Conservation (phyloP, 2,888 invertebrate species). For the Antheraea assamensis region DNA sequence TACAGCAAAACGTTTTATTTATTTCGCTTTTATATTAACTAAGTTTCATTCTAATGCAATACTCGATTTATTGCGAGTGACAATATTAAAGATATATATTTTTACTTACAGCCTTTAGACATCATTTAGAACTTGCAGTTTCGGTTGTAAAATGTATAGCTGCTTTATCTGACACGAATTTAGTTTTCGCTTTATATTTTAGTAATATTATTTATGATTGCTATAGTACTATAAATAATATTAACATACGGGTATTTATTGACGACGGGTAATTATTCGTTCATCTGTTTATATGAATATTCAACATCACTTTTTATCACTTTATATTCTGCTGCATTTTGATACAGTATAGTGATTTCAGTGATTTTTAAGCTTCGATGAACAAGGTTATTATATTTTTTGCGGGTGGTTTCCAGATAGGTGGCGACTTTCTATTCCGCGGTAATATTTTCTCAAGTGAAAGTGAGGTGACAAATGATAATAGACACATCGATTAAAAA, state of each 20-base stretch:
- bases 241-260: background rate
- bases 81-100: background rate
- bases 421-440: slow-evolving; percentile 6
- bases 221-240: background rate
- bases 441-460: slow-evolving; percentile 12
- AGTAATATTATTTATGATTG: background rate
- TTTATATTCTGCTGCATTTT: background rate
- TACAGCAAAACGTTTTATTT: slow-evolving; percentile 34
- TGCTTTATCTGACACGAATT: slow-evolving; percentile 17
- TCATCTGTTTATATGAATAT: background rate
- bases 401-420: background rate
- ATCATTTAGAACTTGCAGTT: slow-evolving; percentile 23
- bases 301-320: background rate
- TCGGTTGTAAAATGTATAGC: slow-evolving; percentile 16
- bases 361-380: slow-evolving; percentile 6
- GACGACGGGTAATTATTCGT: background rate
- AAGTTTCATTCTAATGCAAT: slow-evolving; percentile 53
- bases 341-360: background rate
- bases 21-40: slow-evolving; percentile 41
- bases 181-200: slow-evolving; percentile 11
- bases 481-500: background rate
- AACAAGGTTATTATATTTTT: slow-evolving; percentile 14
- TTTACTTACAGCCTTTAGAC: slow-evolving; percentile 58
- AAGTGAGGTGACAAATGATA: background rate
- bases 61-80: slow-evolving; percentile 27